Conservation (phyloP, 1,140 invertebrate species). For the Heterodera carotae region DNA sequence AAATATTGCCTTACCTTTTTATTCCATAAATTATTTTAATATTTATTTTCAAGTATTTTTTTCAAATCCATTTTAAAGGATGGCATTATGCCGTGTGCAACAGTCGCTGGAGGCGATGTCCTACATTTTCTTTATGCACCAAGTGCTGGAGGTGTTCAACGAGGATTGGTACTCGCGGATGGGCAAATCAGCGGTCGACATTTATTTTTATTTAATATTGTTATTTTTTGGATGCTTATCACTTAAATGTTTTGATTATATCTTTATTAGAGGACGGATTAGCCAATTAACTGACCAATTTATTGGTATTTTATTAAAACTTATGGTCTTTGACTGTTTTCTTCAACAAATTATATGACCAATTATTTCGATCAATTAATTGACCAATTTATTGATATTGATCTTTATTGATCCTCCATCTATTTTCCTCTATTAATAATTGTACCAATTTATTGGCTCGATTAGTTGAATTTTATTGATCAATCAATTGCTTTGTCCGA, state of each 20-base stretch:
- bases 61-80: conserved; percentile 11
- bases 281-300: too few relatives aligned
- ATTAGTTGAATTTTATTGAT: too few relatives aligned
- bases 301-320: neutral
- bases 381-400: too few relatives aligned
- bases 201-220: neutral
- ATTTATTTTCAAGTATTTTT: neutral
- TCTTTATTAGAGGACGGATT: neutral
- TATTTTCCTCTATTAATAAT: too few relatives aligned
- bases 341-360: too few relatives aligned
- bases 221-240: neutral
- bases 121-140: conserved; percentile 33
- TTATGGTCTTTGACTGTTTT: too few relatives aligned
- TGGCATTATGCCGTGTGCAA: conserved; percentile 39
- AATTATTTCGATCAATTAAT: too few relatives aligned
- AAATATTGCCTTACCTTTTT: too few relatives aligned
- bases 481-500: too few relatives aligned
- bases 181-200: neutral
- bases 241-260: neutral
- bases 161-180: neutral
- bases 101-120: conserved; percentile 34
- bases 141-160: neutral
- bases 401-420: too few relatives aligned
- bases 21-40: too few relatives aligned
- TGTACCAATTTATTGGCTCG: too few relatives aligned